Base-by-base conservation (phyloP, 1,140 invertebrate species). In the Maconellicoccus hirsutus region DNA sequence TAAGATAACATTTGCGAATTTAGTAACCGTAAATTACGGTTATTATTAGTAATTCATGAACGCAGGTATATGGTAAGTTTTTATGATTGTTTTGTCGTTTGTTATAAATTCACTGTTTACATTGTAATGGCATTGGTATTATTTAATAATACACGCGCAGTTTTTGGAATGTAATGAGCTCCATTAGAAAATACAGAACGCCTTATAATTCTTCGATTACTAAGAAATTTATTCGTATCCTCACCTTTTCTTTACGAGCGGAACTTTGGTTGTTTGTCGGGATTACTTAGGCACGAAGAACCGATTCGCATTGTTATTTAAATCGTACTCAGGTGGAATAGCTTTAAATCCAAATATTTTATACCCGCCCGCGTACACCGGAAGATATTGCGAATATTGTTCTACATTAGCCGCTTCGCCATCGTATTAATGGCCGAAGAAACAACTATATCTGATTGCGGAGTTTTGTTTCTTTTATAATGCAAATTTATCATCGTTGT, bases 401-500 rank as follows among this genome's bases (percentile, higher is more conserved):
- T 52, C 42, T 52, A 52, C n/a, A 52, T 52, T 52, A 33, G 29
- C 29, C 12, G 10, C 42, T 52, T 52, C 42, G 16, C 42, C 42
- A 6, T 52, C 16, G 42, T 14, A 52, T 52, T 52, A 52, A 52
- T 52, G 42, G 42, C 12, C 42, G 42, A 52, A 52, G 42, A 52
- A 52, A 52, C 42, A 52, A 52, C 42, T 52, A 6, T 52, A 52
- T 52, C 42, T 19, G 42, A 52, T 52, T 52, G 42, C n/a, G 3
- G 29, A 14, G 42, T 52, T 52, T 52, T n/a, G n/a, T n/a, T 52
- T 52, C 42, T 52, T 52, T 52, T 52, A 6, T 52, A 52, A 52
- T 52, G 42, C 42, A 52, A 52, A 52, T 52, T 52, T 52, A 52
- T 52, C 42, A 52, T 52, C 42, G 42, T 52, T 52, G 42, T 52